Conservation (phyloP, 2,797 vertebrate genomes). For the Pseudochromis fuscus region DNA sequence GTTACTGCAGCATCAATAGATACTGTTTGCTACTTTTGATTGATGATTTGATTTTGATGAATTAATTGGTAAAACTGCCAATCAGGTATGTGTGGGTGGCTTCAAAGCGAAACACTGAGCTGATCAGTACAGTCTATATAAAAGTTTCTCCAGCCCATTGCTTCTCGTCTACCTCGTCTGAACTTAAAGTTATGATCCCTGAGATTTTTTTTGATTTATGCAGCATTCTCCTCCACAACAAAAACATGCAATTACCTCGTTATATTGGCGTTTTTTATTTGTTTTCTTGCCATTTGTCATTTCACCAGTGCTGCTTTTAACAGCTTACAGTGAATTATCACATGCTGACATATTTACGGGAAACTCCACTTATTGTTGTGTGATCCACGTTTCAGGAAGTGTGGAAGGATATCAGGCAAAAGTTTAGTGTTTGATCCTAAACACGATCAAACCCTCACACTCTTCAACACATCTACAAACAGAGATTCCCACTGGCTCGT, state of each 20-base stretch:
- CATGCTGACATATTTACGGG: constrained; percentile 61
- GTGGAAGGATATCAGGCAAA: constrained; percentile 17
- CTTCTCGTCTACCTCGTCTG: too few species aligned
- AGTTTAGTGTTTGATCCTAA: constrained; percentile 21
- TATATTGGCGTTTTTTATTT: neutral
- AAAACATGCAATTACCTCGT: neutral
- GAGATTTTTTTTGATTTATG: too few species aligned
- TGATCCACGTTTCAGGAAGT: constrained; percentile 42
- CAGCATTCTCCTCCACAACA: too few species aligned
- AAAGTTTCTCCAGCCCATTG: too few species aligned
- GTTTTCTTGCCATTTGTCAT: neutral
- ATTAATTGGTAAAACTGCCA: too few species aligned
- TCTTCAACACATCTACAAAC: constrained; percentile 19
- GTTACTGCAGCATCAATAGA: too few species aligned
- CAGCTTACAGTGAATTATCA: constrained; percentile 69
- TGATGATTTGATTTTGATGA: too few species aligned
- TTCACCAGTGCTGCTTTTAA: constrained; percentile 26
- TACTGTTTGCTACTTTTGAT: too few species aligned
- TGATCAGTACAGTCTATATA: too few species aligned
- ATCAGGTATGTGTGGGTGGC: too few species aligned
- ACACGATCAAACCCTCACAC: constrained; percentile 4
- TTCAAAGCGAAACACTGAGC: too few species aligned
- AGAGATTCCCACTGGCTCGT: constrained; percentile 25
- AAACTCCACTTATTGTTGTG: constrained; percentile 34
- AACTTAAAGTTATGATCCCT: too few species aligned